Evolutionary conservation across 2,113 vertebrate genomes (phyloP), one percentile per base, ranked within the genome.

Genomic region (Rhinoderma darwinii): DNA sequence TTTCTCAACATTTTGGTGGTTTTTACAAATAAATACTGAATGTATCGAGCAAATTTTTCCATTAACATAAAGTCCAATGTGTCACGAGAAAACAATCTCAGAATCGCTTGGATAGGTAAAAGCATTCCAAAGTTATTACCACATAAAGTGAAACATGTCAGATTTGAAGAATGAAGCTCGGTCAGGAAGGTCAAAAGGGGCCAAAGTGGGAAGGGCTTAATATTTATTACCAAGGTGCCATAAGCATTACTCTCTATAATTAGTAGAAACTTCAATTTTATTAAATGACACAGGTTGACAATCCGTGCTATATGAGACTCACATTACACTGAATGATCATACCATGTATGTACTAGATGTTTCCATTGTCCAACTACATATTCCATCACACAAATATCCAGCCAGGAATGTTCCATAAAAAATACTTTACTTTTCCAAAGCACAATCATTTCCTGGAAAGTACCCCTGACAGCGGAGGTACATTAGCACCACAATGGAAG

Each of bases 381-480:
- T 86, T 37, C 15, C 41, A 51, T 63, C 70, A 73, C 43, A 87
- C 51, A 82, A 82, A 63, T 75, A 87, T 70, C 79, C 50, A 82
- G 51, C 79, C 44, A 63, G 54, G 41, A 82, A 82, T 82, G 59
- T 87, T 87, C 86, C 86, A 75, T 87, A 63, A 17, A 87, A 86
- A 87, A 82, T 54, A 87, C 73, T 61, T 22, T 61, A 63, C 75
- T 92, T 93, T 91, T 90, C 91, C 89, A 92, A 92, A 92, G 77
- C 43, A 92, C 92, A 93, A 91, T 93, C 91, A 95, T 95, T 95
- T 95, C 94, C 93, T 90, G 86, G 83, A 89, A 91, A 92, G 89
- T 63, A 87, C 15, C 22, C 84, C 84, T 90, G 89, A 90, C 90
- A 27, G 89, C 88, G 90, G 89, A 90, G 20, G 20, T 59, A 39